Base-by-base conservation (phyloP, 1,140 invertebrate species). In the Leptinotarsa lineolata region DNA sequence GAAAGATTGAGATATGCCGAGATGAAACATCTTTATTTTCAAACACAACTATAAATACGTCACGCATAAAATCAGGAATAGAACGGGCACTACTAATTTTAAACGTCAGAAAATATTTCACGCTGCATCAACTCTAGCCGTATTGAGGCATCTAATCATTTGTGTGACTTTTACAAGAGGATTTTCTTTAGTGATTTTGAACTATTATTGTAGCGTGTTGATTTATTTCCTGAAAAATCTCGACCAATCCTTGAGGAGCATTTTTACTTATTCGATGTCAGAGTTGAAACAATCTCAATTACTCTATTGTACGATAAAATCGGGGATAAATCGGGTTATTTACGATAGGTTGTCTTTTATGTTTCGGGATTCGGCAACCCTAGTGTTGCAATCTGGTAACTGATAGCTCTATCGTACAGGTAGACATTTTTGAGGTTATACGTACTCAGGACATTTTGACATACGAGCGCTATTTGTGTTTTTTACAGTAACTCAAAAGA, bases 21-120 rank as follows among this genome's bases (percentile, higher is more conserved):
- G 48, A 54, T 54, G 48, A 54, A 54, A 54, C 48, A 18, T 54
- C 48, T n/a, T n/a, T 54, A 54, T 54, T 54, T 54, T 54, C 48
- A n/a, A 54, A 18, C 48, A 18, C 12, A 54, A 54, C 48, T 54
- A 54, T 54, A 54, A 54, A 54, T 54, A 54, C 48, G 48, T 54
- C 48, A 54, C 48, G 48, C 48, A 54, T 54, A 54, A 15, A 54
- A 54, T 54, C 48, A 54, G 48, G 48, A 54, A 54, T 54, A 54
- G 48, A 54, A 54, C 48, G 16, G 48, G 48, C 48, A 18, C 15
- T 54, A 54, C 48, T 54, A 54, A 54, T 54, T 54, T 54, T 54
- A 54, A 54, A 54, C 48, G n/a, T n/a, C 16, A 13, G 48, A 18
- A 54, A 54, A 54, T 54, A 54, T 54, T 54, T 54, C 48, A 1